phyloP scores from a whole-genome alignment of 1,140 invertebrate species.

The Drosophila trapezifrons region DNA sequence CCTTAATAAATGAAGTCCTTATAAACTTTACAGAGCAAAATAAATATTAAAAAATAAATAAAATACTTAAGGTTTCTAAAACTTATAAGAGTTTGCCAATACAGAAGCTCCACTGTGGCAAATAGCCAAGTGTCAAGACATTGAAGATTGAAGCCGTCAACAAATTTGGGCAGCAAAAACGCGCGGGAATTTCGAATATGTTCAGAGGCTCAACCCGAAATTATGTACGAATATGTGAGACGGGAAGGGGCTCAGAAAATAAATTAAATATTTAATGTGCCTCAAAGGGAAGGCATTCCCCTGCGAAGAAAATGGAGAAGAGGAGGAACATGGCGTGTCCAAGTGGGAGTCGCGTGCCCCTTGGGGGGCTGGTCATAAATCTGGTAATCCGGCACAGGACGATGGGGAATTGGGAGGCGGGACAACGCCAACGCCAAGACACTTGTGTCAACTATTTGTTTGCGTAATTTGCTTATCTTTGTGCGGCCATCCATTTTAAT shows the following conservation, averaged over 20 bases:
- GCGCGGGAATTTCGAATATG: slow-evolving; percentile 25
- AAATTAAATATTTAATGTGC: slow-evolving; percentile 56
- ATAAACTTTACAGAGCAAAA: no score
- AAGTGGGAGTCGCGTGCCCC: slow-evolving; percentile 39
- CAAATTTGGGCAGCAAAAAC: slow-evolving; percentile 19
- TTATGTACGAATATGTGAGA: slow-evolving; percentile 10
- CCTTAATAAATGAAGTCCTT: no score
- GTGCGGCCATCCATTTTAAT: slow-evolving; percentile 31
- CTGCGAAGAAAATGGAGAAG: not conserved
- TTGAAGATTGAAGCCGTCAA: slow-evolving; percentile 36
- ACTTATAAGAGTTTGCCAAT: not conserved
- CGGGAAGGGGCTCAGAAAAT: slow-evolving; percentile 1
- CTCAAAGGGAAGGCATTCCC: not conserved
- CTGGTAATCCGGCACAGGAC: slow-evolving; percentile 36
- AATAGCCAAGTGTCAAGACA: slow-evolving; percentile 30
- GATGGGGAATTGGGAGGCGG: slow-evolving; percentile 9
- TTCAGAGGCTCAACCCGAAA: slow-evolving; percentile 23
- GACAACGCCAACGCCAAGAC: slow-evolving; percentile 22
- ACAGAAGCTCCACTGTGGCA: not conserved
- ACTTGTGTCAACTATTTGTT: slow-evolving; percentile 56
- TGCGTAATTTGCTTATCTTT: slow-evolving; percentile 53
- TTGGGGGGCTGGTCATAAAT: slow-evolving; percentile 33
- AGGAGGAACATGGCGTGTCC: slow-evolving; percentile 39
- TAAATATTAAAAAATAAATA: not conserved
- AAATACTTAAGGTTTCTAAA: rapidly evolving